These are phyloP conservation scores for Drosophila suboccidentalis DNA, from an alignment of 2,888 invertebrate species.

Conservation along the genomic window DNA sequence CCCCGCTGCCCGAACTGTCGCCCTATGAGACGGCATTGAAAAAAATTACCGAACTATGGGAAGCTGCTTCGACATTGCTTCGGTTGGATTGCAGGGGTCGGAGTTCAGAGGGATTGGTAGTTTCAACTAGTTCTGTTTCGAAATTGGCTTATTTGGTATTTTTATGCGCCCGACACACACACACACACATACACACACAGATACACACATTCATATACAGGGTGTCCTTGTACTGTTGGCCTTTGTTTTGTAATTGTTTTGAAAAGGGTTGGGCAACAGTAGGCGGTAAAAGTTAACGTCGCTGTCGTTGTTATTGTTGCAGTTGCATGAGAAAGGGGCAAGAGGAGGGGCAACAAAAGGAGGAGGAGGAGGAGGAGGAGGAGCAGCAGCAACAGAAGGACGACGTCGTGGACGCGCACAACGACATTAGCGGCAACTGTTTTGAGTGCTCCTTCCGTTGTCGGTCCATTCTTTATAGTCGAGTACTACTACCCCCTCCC, in stretches of 20 bases:
- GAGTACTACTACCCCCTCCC: slow-evolving; percentile 12
- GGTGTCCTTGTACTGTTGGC: slow-evolving; percentile 34
- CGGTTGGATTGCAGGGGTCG: slow-evolving; percentile 1
- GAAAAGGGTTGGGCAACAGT: slow-evolving; percentile 54
- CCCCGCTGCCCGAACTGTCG: not conserved
- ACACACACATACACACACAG: slow-evolving; percentile 23
- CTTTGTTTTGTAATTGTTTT: slow-evolving; percentile 81
- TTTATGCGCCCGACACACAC: slow-evolving; percentile 60
- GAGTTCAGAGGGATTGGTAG: slow-evolving; percentile 12
- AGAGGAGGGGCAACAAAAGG: no score
- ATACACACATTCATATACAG: slow-evolving; percentile 17
- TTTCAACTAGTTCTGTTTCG: slow-evolving; percentile 71
- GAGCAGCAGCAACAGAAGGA: slow-evolving; percentile 53
- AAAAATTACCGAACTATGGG: slow-evolving; percentile 34
- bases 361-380: not conserved
- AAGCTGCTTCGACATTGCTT: slow-evolving; percentile 20
- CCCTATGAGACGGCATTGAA: slow-evolving; percentile 45
- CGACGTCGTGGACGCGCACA: slow-evolving; percentile 57
- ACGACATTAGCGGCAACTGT: slow-evolving; percentile 81
- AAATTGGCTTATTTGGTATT: slow-evolving; percentile 81
- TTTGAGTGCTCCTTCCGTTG: slow-evolving; percentile 80
- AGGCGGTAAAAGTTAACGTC: slow-evolving; percentile 79
- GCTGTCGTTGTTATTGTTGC: slow-evolving; percentile 56
- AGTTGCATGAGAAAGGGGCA: not conserved
- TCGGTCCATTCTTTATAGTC: slow-evolving; percentile 77